Conservation (phyloP, 2,797 vertebrate genomes). For the Eulemur rubriventer region DNA sequence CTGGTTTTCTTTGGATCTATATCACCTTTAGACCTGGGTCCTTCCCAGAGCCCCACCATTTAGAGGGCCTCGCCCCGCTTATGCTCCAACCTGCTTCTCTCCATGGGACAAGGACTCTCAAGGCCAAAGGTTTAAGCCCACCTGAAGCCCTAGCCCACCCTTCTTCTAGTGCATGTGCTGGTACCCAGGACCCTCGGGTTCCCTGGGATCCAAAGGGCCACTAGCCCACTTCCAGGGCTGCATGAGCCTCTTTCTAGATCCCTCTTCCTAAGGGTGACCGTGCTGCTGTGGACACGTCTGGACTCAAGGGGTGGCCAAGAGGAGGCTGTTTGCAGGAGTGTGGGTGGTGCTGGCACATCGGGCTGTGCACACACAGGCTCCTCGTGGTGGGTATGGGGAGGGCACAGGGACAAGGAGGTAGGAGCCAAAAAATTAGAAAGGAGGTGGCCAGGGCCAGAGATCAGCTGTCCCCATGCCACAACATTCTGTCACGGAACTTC, state of each 20-base stretch:
- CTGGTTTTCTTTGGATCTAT: neutral
- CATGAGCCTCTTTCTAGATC: neutral
- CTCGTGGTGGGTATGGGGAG: accelerated
- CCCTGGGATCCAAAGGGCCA: neutral
- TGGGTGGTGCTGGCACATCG: accelerated
- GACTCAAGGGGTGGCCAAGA: neutral
- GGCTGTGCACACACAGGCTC: neutral
- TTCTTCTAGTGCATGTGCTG: neutral
- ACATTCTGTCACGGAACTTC: neutral
- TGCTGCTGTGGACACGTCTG: neutral
- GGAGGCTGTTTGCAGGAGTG: neutral
- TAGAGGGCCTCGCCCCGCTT: neutral
- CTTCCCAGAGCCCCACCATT: neutral
- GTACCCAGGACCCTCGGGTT: neutral
- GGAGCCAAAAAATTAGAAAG: neutral
- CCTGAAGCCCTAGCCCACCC: no score
- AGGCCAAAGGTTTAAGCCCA: neutral
- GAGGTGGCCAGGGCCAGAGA: neutral
- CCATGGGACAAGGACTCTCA: neutral
- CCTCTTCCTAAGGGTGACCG: neutral
- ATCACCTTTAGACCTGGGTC: neutral
- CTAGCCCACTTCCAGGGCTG: neutral
- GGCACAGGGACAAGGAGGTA: neutral
- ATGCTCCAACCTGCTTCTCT: neutral
- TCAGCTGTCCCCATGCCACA: neutral